Percentiles rank a stretch among this genome's conserved stretches.
Conservation (phyloP, 1,140 invertebrate genomes). For the Cepaea nemoralis region DNA sequence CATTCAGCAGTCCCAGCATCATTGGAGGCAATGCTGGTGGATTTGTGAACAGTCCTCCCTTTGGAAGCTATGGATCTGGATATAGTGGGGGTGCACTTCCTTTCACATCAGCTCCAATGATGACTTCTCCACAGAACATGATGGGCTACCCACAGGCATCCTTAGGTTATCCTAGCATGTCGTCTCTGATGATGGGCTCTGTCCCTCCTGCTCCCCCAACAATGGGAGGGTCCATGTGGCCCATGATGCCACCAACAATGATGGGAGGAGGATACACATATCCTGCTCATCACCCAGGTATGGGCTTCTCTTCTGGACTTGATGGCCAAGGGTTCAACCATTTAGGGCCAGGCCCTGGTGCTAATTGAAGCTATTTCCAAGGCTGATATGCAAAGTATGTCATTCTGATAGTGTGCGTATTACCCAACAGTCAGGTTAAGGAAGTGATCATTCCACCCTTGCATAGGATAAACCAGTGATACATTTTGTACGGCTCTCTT, state of each 20-base stretch:
- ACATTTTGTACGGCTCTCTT: too few species aligned
- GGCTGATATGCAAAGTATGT: too few species aligned
- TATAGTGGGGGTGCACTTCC: slow-evolving; percentile 27
- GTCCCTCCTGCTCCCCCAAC: background rate
- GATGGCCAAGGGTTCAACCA: slow-evolving; percentile 28
- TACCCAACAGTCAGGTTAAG: too few species aligned
- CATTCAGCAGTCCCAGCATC: slow-evolving; percentile 19
- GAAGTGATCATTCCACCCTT: too few species aligned
- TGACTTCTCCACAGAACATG: slow-evolving; percentile 31
- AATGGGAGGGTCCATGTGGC: slow-evolving; percentile 32
- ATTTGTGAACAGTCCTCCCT: slow-evolving; percentile 18
- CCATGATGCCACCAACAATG: slow-evolving; percentile 39
- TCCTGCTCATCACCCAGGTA: slow-evolving; percentile 17
- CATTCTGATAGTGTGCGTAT: too few species aligned
- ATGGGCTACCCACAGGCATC: slow-evolving; percentile 37
- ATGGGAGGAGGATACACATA: slow-evolving; percentile 35
- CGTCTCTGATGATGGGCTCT: slow-evolving; percentile 28
- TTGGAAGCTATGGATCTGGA: slow-evolving; percentile 24
- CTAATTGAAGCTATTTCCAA: too few species aligned
- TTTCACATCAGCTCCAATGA: slow-evolving; percentile 25
- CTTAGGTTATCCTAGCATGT: slow-evolving; percentile 36
- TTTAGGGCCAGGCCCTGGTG: slow-evolving; percentile 16
- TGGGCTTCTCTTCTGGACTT: slow-evolving; percentile 30
- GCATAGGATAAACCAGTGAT: too few species aligned
- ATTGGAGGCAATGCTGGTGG: background rate